These are phyloP conservation scores for Parascotia fuliginaria DNA, from an alignment of 2,888 invertebrate species.

Conservation along the genomic window DNA sequence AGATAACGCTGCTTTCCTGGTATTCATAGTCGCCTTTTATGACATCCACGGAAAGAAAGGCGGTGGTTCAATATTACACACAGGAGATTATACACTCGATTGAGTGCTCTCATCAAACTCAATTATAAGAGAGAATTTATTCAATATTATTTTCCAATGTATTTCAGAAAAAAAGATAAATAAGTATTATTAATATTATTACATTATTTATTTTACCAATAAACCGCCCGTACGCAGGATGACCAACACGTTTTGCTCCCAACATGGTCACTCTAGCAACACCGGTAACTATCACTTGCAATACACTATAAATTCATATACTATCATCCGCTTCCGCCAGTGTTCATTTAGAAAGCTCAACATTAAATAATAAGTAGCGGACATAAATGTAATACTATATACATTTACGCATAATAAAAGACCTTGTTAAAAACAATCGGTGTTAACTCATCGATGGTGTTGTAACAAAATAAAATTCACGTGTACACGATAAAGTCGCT, in stretches of 20 bases:
- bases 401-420: constrained; percentile 39
- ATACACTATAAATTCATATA: constrained; percentile 28
- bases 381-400: constrained; percentile 39
- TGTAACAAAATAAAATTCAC: constrained; percentile 16
- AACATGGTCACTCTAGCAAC: constrained; percentile 1
- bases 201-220: neutral
- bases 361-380: constrained; percentile 29
- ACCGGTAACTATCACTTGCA: constrained; percentile 11
- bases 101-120: no score
- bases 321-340: constrained; percentile 49
- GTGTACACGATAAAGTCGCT: constrained; percentile 28
- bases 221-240: neutral
- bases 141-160: no score
- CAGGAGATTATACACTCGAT: no score
- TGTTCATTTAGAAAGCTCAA: constrained; percentile 55
- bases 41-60: no score
- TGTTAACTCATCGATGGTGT: constrained; percentile 38
- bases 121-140: no score
- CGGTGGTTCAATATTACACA: no score
- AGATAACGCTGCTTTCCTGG: no score
- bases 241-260: constrained; percentile 1
- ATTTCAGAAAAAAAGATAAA: no score
- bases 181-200: no score
- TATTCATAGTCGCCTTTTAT: no score
- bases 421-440: constrained; percentile 18